phyloP scores from a whole-genome alignment of 2,888 invertebrate species.

The Thymelicus sylvestris region DNA sequence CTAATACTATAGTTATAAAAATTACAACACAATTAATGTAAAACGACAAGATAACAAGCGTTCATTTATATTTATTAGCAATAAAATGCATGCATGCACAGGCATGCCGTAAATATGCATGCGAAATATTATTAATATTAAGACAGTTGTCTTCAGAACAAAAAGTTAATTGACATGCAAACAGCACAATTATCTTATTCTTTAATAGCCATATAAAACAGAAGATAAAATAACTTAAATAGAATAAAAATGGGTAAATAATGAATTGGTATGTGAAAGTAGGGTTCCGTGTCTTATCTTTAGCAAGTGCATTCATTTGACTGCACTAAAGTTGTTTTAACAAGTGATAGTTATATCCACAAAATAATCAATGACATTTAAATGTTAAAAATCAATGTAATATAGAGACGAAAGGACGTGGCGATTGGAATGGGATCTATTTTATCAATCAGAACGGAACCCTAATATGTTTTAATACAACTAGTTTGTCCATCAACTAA shows the following conservation, averaged over 20 bases:
- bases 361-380: too few species aligned
- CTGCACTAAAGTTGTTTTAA: too few species aligned
- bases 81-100: slow-evolving; percentile 14
- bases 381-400: too few species aligned
- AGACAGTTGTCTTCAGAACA: slow-evolving; percentile 10
- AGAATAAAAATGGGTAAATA: background rate
- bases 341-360: too few species aligned
- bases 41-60: background rate
- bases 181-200: slow-evolving; percentile 32
- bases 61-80: slow-evolving; percentile 10
- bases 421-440: too few species aligned
- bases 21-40: background rate
- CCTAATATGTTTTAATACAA: background rate
- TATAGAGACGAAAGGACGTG: too few species aligned
- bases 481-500: background rate
- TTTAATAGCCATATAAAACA: slow-evolving; percentile 31
- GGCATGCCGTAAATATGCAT: slow-evolving; percentile 15
- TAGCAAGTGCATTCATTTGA: too few species aligned
- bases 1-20: background rate
- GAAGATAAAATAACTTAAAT: slow-evolving; percentile 19
- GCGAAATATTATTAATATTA: slow-evolving; percentile 10
- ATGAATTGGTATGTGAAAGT: background rate
- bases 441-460: background rate
- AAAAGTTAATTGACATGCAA: slow-evolving; percentile 23
- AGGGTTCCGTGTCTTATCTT: background rate